phyloP scores from a whole-genome alignment of 1,140 invertebrate genomes.

The Condylostylus longicornis region DNA sequence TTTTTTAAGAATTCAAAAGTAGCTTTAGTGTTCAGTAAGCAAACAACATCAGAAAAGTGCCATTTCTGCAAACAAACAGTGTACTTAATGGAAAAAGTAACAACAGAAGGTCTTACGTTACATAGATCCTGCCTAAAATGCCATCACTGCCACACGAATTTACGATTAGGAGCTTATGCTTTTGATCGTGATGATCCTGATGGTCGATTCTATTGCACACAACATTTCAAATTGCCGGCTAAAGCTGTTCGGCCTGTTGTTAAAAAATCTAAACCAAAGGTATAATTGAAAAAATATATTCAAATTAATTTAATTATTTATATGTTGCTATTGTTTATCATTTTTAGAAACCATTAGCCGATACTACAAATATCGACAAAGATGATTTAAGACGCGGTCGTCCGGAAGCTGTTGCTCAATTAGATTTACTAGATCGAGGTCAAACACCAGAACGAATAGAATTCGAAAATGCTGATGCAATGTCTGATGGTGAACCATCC shows the following conservation, averaged over 20 bases:
- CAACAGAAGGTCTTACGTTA: constrained; percentile 72
- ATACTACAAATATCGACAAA: constrained; percentile 1
- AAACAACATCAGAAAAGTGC: constrained; percentile 60
- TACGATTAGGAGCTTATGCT: constrained; percentile 42
- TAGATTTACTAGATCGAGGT: constrained; percentile 44
- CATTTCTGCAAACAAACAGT: constrained; percentile 78
- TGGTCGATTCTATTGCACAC: constrained; percentile 65
- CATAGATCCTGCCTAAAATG: constrained; percentile 71
- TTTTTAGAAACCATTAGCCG: constrained; percentile 4
- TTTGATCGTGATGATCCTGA: constrained; percentile 60
- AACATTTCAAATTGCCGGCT: constrained; percentile 54
- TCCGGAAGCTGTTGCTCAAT: constrained; percentile 35
- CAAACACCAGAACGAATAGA: constrained; percentile 72
- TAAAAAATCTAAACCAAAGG: constrained; percentile 13
- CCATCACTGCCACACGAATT: constrained; percentile 32
- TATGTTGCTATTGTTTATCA: constrained; percentile 5
- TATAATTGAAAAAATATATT: constrained; percentile 7
- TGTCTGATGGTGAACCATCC: constrained; percentile 53
- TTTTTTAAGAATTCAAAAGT: constrained; percentile 39
- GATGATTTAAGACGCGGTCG: constrained; percentile 5
- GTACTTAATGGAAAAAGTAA: constrained; percentile 75
- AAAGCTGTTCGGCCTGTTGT: constrained; percentile 23
- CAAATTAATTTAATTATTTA: not conserved
- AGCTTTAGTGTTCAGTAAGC: constrained; percentile 41
- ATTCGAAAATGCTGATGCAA: constrained; percentile 47